Evolutionary conservation across 2,888 invertebrate genomes (phyloP).

Genomic region (Drosophila mayaguana): DNA sequence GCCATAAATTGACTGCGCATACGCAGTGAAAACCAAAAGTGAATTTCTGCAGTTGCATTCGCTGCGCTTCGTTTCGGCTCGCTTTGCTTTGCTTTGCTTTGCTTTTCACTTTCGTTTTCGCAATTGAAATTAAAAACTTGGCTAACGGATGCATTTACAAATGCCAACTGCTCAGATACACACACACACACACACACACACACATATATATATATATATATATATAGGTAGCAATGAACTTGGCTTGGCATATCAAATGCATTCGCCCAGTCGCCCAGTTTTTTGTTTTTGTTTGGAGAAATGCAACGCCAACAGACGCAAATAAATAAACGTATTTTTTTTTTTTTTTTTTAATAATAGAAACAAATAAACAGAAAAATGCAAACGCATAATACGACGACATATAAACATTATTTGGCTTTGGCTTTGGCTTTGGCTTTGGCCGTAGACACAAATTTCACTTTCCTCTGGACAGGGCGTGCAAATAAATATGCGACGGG

Average conservation of each 20-base stretch:
- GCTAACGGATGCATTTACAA: conserved; percentile 77
- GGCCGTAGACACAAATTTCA: conserved; percentile 48
- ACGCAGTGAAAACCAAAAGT: conserved; percentile 74
- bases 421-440: conserved; percentile 17
- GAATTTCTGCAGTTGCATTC: conserved; percentile 59
- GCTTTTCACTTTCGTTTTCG: conserved; percentile 79
- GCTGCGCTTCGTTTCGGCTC: conserved; percentile 6
- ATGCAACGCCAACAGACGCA: conserved; percentile 64
- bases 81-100: conserved; percentile 46
- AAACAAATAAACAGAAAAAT: conserved; percentile 14
- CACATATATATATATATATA: too few relatives aligned
- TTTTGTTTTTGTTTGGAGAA: conserved; percentile 59
- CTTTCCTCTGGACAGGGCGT: conserved; percentile 55
- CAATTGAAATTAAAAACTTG: conserved; percentile 78
- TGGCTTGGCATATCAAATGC: conserved; percentile 58
- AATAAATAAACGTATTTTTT: conserved; percentile 59
- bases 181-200: background rate
- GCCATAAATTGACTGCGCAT: conserved; percentile 72
- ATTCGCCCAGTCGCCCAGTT: conserved; percentile 50
- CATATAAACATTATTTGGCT: conserved; percentile 43
- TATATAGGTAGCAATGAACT: conserved; percentile 78
- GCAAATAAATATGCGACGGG: conserved; percentile 33
- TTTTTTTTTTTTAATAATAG: conserved; percentile 11
- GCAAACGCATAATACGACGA: conserved; percentile 41
- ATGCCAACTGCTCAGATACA: conserved; percentile 49